Conservation (phyloP, 1,140 invertebrate genomes). For the Pentalonia nigronervosa region DNA sequence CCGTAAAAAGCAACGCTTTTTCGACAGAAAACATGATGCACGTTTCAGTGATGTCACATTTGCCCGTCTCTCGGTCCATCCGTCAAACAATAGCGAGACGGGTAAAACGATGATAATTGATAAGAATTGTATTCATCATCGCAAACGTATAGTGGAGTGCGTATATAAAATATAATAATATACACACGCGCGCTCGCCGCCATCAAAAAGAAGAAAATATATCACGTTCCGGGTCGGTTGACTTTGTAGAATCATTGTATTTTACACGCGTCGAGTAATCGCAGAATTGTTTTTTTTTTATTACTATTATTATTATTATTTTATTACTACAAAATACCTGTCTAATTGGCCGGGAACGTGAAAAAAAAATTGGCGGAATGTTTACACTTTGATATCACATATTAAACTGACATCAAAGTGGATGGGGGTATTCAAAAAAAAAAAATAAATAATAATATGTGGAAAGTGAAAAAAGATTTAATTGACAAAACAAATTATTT, state of each 20-base stretch:
- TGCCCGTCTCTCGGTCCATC: neutral
- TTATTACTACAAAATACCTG: neutral
- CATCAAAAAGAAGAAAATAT: constrained; percentile 36
- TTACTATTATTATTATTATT: neutral
- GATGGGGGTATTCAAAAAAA: neutral
- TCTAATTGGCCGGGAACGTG: neutral
- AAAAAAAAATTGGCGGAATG: neutral
- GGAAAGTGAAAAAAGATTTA: neutral
- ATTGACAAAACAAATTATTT: neutral
- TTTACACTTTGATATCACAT: neutral
- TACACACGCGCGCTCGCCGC: neutral
- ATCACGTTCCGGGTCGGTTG: constrained; percentile 52
- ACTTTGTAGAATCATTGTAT: constrained; percentile 48
- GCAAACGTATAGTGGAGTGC: neutral
- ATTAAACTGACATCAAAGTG: neutral
- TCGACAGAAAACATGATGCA: neutral
- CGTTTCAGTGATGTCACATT: constrained; percentile 48
- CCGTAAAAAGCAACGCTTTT: neutral
- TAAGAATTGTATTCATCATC: constrained; percentile 49
- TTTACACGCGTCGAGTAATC: constrained; percentile 38
- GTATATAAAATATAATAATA: neutral
- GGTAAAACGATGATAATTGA: constrained; percentile 44
- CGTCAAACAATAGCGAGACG: constrained; percentile 50
- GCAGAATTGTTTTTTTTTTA: neutral
- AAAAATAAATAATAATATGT: neutral